A percentile compares a stretch with the other conserved stretches of the same genome.
phyloP scores from a whole-genome alignment of 1,140 invertebrate genomes.

The Sarcophaga bullata region DNA sequence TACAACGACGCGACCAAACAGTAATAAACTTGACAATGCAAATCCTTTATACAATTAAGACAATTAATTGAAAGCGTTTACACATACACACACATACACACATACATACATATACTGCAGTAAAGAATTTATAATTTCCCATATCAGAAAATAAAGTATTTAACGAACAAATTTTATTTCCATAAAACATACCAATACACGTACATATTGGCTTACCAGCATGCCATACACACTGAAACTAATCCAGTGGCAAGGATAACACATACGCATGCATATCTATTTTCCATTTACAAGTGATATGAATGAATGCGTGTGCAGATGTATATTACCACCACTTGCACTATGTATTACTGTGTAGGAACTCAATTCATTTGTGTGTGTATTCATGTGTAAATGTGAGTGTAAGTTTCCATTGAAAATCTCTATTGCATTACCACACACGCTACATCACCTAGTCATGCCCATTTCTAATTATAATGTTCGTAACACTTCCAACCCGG shows the following conservation, averaged over 20 bases:
- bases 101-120: background rate
- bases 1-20: background rate
- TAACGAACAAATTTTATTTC: too few relatives aligned
- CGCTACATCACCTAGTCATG: background rate
- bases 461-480: too few relatives aligned
- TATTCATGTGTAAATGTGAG: too few relatives aligned
- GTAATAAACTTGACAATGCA: conserved; percentile 9
- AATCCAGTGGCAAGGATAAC: background rate
- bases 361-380: too few relatives aligned
- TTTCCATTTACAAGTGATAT: background rate
- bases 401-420: too few relatives aligned
- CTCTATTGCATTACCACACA: background rate
- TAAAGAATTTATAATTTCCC: too few relatives aligned
- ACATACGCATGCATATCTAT: background rate
- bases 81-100: background rate
- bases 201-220: too few relatives aligned
- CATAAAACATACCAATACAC: too few relatives aligned
- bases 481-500: too few relatives aligned
- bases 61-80: background rate
- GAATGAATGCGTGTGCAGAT: background rate
- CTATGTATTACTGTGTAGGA: too few relatives aligned
- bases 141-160: too few relatives aligned
- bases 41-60: conserved; percentile 12
- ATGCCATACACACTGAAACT: background rate
- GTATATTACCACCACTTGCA: too few relatives aligned